Percentiles rank a stretch among this genome's conserved stretches.
phyloP scores from a whole-genome alignment of 2,113 vertebrate genomes.

The Phyllopteryx taeniolatus region DNA sequence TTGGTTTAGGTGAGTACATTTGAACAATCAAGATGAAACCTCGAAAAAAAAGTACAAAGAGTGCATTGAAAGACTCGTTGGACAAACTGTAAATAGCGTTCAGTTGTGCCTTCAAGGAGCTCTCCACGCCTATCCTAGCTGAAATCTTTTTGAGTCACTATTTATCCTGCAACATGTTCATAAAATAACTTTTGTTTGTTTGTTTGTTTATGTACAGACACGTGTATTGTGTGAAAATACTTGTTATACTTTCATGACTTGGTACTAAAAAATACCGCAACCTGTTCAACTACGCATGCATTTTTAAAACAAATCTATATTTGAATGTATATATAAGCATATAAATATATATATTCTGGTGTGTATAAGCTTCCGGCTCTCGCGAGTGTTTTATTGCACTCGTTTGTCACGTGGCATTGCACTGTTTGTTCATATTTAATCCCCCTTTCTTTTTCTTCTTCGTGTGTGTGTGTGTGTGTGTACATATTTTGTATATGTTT shows the following conservation, averaged over 20 bases:
- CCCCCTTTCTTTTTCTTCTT: constrained; percentile 56
- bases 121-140: neutral
- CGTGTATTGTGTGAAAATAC: constrained; percentile 37
- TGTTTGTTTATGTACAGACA: constrained; percentile 41
- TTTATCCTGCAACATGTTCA: constrained; percentile 8
- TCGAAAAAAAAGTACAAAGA: too few species aligned
- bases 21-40: neutral
- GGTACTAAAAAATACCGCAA: constrained; percentile 73
- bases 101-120: neutral
- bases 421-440: constrained; percentile 77
- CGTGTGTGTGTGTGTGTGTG: constrained; percentile 49
- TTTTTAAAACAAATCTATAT: constrained; percentile 33
- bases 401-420: constrained; percentile 77
- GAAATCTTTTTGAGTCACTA: neutral
- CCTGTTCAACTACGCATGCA: constrained; percentile 85
- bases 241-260: constrained; percentile 56
- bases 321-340: constrained; percentile 68
- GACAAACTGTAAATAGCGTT: constrained; percentile 45
- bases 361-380: constrained; percentile 79
- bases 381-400: constrained; percentile 72
- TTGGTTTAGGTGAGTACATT: neutral
- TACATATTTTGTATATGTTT: constrained; percentile 85
- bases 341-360: constrained; percentile 65
- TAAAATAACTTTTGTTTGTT: constrained; percentile 29
- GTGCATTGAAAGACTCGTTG: neutral